Conservation (phyloP, 2,113 vertebrate species). For the Ceratotherium simum region DNA sequence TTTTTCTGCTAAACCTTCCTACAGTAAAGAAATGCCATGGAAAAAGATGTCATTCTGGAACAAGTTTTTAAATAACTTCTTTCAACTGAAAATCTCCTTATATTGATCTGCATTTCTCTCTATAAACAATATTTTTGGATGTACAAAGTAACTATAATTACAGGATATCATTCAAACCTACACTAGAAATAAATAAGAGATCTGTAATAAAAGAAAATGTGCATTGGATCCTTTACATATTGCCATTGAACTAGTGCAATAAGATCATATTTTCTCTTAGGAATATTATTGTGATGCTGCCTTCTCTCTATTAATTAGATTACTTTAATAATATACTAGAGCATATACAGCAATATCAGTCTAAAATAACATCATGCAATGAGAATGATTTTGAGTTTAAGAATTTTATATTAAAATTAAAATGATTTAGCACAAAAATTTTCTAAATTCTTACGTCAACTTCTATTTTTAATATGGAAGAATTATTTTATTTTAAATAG, state of each 20-base stretch:
- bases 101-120: neutral
- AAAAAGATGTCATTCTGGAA: neutral
- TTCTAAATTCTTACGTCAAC: neutral
- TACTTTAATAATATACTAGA: neutral
- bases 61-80: neutral
- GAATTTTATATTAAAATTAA: neutral
- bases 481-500: neutral
- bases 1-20: neutral
- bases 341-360: neutral
- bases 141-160: neutral
- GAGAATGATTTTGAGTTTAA: neutral
- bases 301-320: neutral
- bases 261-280: neutral
- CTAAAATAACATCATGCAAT: neutral
- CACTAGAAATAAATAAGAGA: neutral
- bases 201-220: neutral
- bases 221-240: neutral
- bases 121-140: neutral
- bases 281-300: neutral
- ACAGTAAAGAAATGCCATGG: neutral
- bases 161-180: neutral
- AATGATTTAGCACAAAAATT: conserved; percentile 12
- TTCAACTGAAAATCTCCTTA: neutral
- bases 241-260: neutral
- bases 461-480: neutral